Conservation (phyloP, 2,888 invertebrate species). For the Leptothorax acervorum region DNA sequence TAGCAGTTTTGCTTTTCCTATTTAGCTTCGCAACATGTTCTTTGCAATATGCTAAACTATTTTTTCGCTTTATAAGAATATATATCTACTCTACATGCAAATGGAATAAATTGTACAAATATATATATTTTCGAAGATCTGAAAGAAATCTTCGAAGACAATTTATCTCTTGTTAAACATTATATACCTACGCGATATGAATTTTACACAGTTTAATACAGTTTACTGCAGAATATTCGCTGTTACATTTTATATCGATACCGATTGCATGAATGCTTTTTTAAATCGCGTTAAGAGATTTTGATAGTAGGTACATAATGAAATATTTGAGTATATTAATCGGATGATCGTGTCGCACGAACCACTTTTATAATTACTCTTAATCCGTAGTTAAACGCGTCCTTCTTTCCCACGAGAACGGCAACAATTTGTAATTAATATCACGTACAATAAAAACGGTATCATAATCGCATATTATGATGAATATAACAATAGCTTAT, state of each 20-base stretch:
- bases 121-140: neutral
- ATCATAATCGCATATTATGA: neutral
- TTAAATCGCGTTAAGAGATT: constrained; percentile 27
- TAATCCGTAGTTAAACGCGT: constrained; percentile 5
- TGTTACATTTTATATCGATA: neutral
- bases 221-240: neutral
- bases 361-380: constrained; percentile 18
- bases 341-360: neutral
- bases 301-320: neutral
- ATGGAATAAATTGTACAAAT: constrained; percentile 15
- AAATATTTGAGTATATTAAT: constrained; percentile 29
- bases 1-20: neutral
- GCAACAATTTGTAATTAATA: constrained; percentile 6
- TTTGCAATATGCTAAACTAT: neutral
- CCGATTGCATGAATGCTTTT: neutral
- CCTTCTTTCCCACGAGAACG: neutral
- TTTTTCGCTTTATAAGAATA: neutral
- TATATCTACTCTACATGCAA: neutral
- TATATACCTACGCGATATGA: neutral
- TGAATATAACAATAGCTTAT: neutral
- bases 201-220: neutral
- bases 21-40: neutral
- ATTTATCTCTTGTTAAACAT: neutral
- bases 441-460: neutral
- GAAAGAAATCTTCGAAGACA: neutral